Conservation (phyloP, 2,888 invertebrate species). For the Heliconius hortense region DNA sequence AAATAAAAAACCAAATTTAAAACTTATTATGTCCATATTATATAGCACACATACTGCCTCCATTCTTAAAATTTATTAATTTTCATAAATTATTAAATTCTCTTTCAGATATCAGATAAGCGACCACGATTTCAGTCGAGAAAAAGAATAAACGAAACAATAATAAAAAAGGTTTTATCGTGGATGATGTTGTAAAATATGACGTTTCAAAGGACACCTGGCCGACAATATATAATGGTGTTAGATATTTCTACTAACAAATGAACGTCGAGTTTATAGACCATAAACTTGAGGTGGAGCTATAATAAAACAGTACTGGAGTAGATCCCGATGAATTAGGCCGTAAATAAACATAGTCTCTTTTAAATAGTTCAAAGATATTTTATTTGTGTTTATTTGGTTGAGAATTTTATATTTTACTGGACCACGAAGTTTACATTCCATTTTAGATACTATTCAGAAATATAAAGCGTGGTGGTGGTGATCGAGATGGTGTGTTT, state of each 20-base stretch:
- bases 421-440: background rate
- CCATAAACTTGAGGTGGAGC: constrained; percentile 56
- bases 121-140: constrained; percentile 6
- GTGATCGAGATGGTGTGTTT: background rate
- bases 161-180: constrained; percentile 49
- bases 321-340: constrained; percentile 49
- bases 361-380: constrained; percentile 10
- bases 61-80: background rate
- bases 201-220: constrained; percentile 50
- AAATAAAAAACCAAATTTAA: no score
- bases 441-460: background rate
- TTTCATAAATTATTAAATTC: background rate
- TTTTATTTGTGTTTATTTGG: background rate
- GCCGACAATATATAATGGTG: constrained; percentile 47
- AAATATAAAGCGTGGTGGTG: background rate
- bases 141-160: constrained; percentile 41
- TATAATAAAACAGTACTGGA: constrained; percentile 53
- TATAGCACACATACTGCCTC: background rate
- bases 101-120: background rate
- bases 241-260: constrained; percentile 37
- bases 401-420: background rate
- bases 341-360: constrained; percentile 37
- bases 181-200: constrained; percentile 52
- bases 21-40: no score
- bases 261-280: constrained; percentile 49